Conservation (phyloP, 2,888 invertebrate genomes). For the Escarpia spicata region DNA sequence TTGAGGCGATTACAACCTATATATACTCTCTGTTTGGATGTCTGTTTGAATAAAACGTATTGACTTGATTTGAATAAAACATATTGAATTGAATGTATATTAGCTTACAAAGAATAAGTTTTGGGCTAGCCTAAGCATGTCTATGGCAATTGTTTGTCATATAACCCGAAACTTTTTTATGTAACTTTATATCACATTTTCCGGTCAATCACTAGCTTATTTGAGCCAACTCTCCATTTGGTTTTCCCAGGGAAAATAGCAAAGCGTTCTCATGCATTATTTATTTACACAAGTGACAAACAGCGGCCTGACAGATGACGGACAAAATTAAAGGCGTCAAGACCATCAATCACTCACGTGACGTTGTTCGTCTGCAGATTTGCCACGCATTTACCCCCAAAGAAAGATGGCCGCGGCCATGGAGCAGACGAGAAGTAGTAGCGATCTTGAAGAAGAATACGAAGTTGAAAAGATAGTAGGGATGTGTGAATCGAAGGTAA, state of each 20-base stretch:
- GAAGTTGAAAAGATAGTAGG: neutral
- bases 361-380: constrained; percentile 12
- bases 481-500: neutral
- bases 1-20: too few species aligned
- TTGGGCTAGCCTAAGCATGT: too few species aligned
- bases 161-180: too few species aligned
- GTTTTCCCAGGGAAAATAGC: neutral
- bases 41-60: too few species aligned
- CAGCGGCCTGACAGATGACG: neutral
- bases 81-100: too few species aligned
- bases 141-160: too few species aligned
- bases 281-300: neutral
- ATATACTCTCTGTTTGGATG: too few species aligned
- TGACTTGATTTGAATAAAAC: too few species aligned
- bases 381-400: neutral
- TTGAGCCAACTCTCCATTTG: neutral
- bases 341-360: neutral
- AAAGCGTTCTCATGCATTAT: neutral
- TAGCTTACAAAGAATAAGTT: too few species aligned
- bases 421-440: neutral
- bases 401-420: constrained; percentile 3
- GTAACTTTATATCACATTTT: too few species aligned
- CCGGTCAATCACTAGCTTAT: too few species aligned
- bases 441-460: neutral
- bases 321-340: neutral